These are phyloP conservation scores for Trachelus iudaicus DNA, from an alignment of 2,888 invertebrate species.

Conservation along the genomic window DNA sequence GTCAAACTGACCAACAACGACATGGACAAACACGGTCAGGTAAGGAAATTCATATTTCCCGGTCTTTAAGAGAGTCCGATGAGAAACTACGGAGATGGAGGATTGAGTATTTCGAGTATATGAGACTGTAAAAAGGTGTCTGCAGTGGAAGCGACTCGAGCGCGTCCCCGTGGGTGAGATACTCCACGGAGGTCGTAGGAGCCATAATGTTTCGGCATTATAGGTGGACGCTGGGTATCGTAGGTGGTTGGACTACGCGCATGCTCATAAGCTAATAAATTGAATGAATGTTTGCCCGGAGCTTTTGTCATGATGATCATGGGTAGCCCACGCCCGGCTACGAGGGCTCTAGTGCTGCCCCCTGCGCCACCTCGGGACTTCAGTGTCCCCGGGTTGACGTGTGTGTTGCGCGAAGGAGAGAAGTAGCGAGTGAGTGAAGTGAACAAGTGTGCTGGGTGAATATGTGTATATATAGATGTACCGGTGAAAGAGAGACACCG, in stretches of 20 bases:
- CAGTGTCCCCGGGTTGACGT: background rate
- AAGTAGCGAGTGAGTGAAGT: background rate
- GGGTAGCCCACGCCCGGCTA: slow-evolving; percentile 50
- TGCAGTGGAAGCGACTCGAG: background rate
- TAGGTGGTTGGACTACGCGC: slow-evolving; percentile 47
- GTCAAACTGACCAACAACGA: slow-evolving; percentile 88
- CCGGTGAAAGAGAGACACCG: background rate
- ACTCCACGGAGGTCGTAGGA: slow-evolving; percentile 11
- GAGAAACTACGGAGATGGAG: background rate
- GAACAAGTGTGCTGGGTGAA: background rate
- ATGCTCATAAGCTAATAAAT: slow-evolving; percentile 61
- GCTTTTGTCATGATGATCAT: slow-evolving; percentile 62
- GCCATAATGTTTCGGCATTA: slow-evolving; percentile 52
- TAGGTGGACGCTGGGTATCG: slow-evolving; percentile 41
- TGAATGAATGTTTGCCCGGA: slow-evolving; percentile 58
- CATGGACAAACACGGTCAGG: slow-evolving; percentile 82
- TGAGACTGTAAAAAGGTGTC: background rate
- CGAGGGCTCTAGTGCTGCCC: slow-evolving; percentile 16
- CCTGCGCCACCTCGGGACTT: background rate
- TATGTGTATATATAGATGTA: background rate
- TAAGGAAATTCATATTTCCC: slow-evolving; percentile 59
- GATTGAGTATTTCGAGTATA: background rate
- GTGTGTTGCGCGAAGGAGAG: background rate
- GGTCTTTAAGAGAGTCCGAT: background rate
- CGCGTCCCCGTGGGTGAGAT: background rate